Evolutionary conservation across 2,888 invertebrate genomes (phyloP).

Genomic region (Acleris cristana): DNA sequence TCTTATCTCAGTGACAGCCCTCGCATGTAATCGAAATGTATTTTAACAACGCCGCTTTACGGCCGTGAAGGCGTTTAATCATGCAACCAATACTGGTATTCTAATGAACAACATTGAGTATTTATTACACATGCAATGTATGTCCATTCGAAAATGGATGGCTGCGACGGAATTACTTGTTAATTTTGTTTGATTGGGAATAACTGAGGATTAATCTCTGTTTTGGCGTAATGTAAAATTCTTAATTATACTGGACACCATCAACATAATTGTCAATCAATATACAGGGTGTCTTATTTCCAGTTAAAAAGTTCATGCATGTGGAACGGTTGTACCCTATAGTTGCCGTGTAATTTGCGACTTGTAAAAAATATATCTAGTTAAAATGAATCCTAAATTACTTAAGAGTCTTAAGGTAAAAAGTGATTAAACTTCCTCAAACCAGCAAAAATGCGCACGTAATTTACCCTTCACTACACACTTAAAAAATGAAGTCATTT

Average conservation of each 20-base stretch:
- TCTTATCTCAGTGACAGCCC: constrained; percentile 49
- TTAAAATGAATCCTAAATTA: too few relatives aligned
- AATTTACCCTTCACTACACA: neutral
- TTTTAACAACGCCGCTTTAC: constrained; percentile 60
- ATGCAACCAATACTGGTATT: constrained; percentile 48
- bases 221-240: too few relatives aligned
- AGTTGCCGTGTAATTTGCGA: too few relatives aligned
- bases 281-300: too few relatives aligned
- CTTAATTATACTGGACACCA: too few relatives aligned
- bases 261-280: too few relatives aligned
- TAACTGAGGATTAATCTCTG: neutral
- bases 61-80: constrained; percentile 69
- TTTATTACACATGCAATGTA: constrained; percentile 17
- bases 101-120: constrained; percentile 49
- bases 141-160: neutral
- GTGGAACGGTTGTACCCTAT: too few relatives aligned
- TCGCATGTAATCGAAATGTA: constrained; percentile 54
- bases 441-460: neutral
- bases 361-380: too few relatives aligned
- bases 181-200: constrained; percentile 10
- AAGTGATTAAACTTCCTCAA: neutral
- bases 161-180: neutral
- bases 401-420: too few relatives aligned
- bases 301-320: too few relatives aligned
- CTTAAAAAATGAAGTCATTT: neutral